phyloP scores from a whole-genome alignment of 1,140 invertebrate species.

The Drosophila miranda region DNA sequence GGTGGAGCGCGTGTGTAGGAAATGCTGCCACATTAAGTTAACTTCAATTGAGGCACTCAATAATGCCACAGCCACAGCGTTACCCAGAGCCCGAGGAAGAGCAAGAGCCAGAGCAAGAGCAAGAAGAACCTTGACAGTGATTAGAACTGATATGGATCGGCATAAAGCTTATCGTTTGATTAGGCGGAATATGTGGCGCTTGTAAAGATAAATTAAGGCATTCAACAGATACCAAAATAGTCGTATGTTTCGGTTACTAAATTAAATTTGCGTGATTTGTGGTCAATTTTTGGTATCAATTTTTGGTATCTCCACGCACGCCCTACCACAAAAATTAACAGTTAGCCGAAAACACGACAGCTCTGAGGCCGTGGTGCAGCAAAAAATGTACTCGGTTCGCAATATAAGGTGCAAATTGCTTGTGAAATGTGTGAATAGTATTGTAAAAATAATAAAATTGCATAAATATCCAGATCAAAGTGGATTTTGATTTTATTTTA shows the following conservation, averaged over 20 bases:
- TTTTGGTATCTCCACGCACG: too few relatives aligned
- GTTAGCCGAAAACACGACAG: constrained; percentile 10
- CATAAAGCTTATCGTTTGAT: constrained; percentile 79
- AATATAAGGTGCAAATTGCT: constrained; percentile 25
- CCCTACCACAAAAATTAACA: constrained; percentile 29
- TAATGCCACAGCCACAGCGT: constrained; percentile 19
- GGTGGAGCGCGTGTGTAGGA: constrained; percentile 26
- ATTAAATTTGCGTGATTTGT: constrained; percentile 55
- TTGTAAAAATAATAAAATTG: constrained; percentile 28
- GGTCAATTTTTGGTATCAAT: constrained; percentile 14
- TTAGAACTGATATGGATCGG: constrained; percentile 54
- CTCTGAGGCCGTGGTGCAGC: neutral
- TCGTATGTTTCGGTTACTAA: constrained; percentile 23
- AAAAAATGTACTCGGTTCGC: constrained; percentile 25
- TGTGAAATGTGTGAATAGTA: constrained; percentile 6
- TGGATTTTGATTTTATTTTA: constrained; percentile 18
- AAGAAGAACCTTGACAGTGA: constrained; percentile 43
- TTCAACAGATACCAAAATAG: neutral
- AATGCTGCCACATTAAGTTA: constrained; percentile 22
- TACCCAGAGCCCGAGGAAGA: neutral
- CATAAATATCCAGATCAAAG: constrained; percentile 31
- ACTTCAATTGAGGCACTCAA: constrained; percentile 53
- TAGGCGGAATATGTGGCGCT: constrained; percentile 54
- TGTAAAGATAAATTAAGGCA: constrained; percentile 67
- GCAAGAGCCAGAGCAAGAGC: constrained; percentile 28